A percentile compares a stretch with the other conserved stretches of the same genome.
These are phyloP conservation scores for Athene noctua DNA, from an alignment of 2,113 vertebrate genomes.

Conservation along the genomic window DNA sequence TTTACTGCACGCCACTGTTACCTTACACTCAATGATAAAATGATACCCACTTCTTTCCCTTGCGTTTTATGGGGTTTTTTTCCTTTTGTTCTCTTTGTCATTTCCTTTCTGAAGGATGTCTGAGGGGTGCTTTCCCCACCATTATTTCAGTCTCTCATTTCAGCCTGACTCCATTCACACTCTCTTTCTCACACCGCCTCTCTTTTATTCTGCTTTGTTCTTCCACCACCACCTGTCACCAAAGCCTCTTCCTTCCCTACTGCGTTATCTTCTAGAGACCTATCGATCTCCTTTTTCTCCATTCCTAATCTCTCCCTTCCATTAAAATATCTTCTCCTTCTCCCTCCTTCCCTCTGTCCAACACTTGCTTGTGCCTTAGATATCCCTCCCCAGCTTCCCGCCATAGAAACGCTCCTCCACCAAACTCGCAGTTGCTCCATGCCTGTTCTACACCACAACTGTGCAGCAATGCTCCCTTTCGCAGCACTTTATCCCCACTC, in stretches of 20 bases:
- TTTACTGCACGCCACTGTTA: background rate
- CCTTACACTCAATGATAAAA: background rate
- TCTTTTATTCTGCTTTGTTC: constrained; percentile 27
- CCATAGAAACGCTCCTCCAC: background rate
- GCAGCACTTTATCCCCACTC: background rate
- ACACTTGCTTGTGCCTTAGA: rapidly evolving
- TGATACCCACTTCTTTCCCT: background rate
- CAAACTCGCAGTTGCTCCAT: rapidly evolving
- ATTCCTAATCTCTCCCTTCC: background rate
- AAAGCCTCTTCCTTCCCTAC: constrained; percentile 1
- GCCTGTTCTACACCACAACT: rapidly evolving
- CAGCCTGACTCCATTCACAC: background rate
- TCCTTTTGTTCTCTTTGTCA: background rate
- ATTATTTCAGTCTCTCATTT: constrained; percentile 8
- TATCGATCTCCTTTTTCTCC: background rate
- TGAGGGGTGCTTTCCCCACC: background rate
- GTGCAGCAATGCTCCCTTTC: background rate
- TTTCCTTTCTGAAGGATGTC: background rate
- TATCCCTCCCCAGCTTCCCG: background rate
- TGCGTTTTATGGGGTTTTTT: background rate
- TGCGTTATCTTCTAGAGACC: background rate
- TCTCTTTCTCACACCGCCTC: background rate
- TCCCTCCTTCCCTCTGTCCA: background rate
- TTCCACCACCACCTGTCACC: constrained; percentile 21
- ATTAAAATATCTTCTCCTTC: background rate